These are phyloP conservation scores for Hiodon tergisus DNA, from an alignment of 2,113 vertebrate genomes.

Conservation along the genomic window DNA sequence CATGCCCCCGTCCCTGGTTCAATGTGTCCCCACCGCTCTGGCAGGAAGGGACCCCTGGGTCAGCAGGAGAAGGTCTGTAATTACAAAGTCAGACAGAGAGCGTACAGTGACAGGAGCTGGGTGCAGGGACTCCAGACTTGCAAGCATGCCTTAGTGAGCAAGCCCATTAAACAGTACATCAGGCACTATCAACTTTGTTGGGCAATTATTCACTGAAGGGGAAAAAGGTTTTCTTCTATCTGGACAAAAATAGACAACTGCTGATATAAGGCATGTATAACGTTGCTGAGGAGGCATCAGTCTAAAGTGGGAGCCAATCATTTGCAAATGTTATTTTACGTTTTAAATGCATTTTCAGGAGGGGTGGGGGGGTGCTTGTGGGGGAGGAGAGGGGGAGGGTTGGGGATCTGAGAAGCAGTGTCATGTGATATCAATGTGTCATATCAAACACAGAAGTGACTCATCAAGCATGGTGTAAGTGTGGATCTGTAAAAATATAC, in stretches of 20 bases:
- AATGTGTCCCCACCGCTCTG: neutral
- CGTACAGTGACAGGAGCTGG: neutral
- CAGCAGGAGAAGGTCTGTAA: neutral
- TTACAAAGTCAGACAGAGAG: neutral
- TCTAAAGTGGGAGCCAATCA: neutral
- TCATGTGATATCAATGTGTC: too few species aligned
- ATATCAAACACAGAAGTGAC: conserved; percentile 2
- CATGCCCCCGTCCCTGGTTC: neutral
- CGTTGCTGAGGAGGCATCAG: neutral
- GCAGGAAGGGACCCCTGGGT: neutral
- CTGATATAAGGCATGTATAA: neutral
- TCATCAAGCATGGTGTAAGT: conserved; percentile 2
- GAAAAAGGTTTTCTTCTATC: neutral
- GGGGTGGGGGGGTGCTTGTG: neutral
- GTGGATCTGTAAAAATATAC: conserved; percentile 24
- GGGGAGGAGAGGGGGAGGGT: too few species aligned
- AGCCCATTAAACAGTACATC: neutral
- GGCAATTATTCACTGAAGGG: conserved; percentile 9
- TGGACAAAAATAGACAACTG: neutral
- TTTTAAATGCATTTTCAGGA: conserved; percentile 8
- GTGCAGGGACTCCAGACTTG: neutral
- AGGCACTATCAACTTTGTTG: conserved; percentile 10
- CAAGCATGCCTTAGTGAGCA: conserved; percentile 7
- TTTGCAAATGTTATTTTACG: neutral
- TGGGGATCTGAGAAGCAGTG: too few species aligned